Percentiles rank a stretch among this genome's conserved stretches.
Evolutionary conservation across 2,888 invertebrate species (phyloP).

Genomic region (Chydorus sphaericus): DNA sequence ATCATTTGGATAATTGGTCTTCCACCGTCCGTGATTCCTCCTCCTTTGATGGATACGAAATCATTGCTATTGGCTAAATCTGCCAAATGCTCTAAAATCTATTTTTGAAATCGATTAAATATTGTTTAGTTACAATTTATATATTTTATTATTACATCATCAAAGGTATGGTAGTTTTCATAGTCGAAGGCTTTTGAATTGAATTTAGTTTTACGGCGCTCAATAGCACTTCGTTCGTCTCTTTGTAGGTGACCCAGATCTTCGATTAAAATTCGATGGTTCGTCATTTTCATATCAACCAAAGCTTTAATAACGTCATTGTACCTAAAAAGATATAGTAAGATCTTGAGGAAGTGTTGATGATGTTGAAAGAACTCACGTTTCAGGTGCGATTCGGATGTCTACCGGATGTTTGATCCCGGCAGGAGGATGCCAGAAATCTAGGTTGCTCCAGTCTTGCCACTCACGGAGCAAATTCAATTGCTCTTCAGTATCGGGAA

Average conservation of each 20-base stretch:
- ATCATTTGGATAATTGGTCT: background rate
- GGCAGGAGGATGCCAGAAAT: background rate
- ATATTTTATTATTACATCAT: background rate
- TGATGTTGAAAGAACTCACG: background rate
- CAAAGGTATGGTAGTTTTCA: conserved; percentile 8
- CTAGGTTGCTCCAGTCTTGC: background rate
- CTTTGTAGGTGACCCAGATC: background rate
- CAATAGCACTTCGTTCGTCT: background rate
- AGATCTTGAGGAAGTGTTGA: background rate
- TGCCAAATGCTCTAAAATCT: background rate
- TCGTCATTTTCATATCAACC: background rate
- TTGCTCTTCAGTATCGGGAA: conserved; percentile 18
- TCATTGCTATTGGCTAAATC: background rate
- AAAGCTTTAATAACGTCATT: background rate
- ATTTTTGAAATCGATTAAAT: background rate
- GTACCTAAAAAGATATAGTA: background rate
- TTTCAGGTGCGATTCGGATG: background rate
- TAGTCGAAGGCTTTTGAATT: background rate
- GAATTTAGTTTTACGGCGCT: background rate
- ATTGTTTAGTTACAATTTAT: too few relatives aligned
- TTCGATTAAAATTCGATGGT: background rate
- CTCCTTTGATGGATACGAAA: background rate
- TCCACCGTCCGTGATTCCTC: background rate
- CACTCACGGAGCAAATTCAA: background rate
- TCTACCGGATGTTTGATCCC: background rate